Evolutionary conservation across 2,113 vertebrate species (phyloP).

Genomic region (Phylloscopus trochiloides): DNA sequence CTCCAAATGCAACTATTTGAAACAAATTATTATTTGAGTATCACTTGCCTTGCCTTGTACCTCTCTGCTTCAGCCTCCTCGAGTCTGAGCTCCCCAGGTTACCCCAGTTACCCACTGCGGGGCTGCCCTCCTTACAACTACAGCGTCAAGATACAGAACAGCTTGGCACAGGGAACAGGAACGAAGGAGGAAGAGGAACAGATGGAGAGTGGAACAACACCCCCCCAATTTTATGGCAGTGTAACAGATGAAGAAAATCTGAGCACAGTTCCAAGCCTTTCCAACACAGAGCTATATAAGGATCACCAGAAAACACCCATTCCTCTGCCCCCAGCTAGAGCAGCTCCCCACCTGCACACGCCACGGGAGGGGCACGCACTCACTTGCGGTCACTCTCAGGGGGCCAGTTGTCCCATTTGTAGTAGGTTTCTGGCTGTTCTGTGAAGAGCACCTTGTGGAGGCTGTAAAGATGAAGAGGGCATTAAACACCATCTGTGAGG

Average conservation of each 20-base stretch:
- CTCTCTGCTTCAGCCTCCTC: background rate
- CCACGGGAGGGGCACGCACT: background rate
- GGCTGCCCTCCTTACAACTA: background rate
- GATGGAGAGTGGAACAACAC: background rate
- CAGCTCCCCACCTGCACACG: background rate
- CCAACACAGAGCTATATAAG: background rate
- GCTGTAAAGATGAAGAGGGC: conserved; percentile 59
- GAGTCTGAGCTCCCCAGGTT: background rate
- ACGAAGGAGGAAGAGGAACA: background rate
- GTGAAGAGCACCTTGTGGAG: conserved; percentile 99
- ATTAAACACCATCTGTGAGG: background rate
- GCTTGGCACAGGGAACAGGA: background rate
- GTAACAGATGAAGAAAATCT: conserved; percentile 2
- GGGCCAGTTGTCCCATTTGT: conserved; percentile 99
- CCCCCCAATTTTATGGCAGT: background rate
- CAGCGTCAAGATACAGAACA: background rate
- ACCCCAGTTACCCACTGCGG: background rate
- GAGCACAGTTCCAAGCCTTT: background rate
- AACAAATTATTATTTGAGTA: background rate
- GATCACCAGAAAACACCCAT: background rate
- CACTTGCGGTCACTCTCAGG: conserved; percentile 98
- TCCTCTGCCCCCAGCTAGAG: background rate
- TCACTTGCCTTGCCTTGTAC: rapidly evolving
- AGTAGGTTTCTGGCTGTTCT: conserved; percentile 97
- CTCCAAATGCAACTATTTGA: background rate